Conservation (phyloP, 2,797 vertebrate species). For the Argya squamiceps region DNA sequence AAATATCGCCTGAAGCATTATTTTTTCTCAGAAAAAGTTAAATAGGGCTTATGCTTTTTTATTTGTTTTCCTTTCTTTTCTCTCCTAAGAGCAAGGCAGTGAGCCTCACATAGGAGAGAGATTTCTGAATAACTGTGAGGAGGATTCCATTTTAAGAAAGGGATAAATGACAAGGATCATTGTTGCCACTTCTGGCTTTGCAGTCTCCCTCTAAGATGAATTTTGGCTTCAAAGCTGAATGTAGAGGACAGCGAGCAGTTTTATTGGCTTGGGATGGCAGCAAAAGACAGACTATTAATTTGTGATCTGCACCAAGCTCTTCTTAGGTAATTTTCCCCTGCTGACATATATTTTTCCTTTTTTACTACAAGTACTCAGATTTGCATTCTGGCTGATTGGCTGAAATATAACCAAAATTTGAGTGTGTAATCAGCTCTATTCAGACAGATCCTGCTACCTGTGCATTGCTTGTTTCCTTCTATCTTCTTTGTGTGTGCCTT, state of each 20-base stretch:
- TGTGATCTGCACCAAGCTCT: not conserved
- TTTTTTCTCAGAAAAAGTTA: not conserved
- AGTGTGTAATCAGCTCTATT: not conserved
- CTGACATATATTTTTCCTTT: not conserved
- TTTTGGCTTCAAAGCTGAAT: not conserved
- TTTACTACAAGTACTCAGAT: not conserved
- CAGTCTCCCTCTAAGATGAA: not conserved
- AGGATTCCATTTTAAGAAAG: not conserved
- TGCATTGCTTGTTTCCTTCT: not conserved
- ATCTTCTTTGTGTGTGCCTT: conserved; percentile 6
- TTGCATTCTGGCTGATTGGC: not conserved
- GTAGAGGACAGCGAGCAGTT: not conserved
- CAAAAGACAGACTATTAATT: not conserved
- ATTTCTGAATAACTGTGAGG: not conserved
- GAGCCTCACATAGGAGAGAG: not conserved
- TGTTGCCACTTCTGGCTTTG: not conserved
- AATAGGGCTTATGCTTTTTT: not conserved
- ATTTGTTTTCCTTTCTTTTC: not conserved
- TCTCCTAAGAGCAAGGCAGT: not conserved
- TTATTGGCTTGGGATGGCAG: not conserved
- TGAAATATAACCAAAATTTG: not conserved
- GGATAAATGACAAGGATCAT: not conserved
- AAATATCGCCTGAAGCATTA: not conserved
- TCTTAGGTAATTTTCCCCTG: not conserved
- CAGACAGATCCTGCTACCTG: not conserved